Base-by-base conservation (phyloP, 2,113 vertebrate species). In the Zosterops japonicus region DNA sequence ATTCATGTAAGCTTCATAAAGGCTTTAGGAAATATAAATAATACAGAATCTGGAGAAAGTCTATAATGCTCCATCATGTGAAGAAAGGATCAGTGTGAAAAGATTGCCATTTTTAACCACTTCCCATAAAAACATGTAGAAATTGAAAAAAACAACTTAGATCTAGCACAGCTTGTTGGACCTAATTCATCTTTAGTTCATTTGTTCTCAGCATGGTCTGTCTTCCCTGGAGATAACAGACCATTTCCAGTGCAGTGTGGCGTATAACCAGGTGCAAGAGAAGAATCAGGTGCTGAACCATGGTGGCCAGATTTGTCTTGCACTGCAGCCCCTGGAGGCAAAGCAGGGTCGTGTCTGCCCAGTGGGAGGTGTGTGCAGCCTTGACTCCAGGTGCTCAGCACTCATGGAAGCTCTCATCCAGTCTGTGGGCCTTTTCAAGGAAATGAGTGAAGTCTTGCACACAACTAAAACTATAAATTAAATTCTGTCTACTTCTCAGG, bases 1-100 rank as follows among this genome's bases (percentile, higher is more conserved):
- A 90, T 69, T 81, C 84, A 77, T 89, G 44, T 64, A 92, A 93
- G 71, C 78, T 88, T 76, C 56, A 84, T 79, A 89, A 95, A 83
- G 92, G 25, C 49, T 95, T 71, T 69, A 79, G 63, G 42, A 67
- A 94, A 77, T 35, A 67, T 31, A 82, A 95, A 94, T 78, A 88
- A 82, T 14, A 71, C 7, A 49, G n/a, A 90, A 65, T 18, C 67
- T 65, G 60, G 27, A 87, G 39, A 56, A 97, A 88, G 56, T 35
- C 44, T 89, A 60, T 65, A 72, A 41, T 85, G 44, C 5, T 57
- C 14, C 53, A 57, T 82, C 72, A 55, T 1, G 0, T 35, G 55
- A 87, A 75, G 21, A 75, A 49, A 56, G 14, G 11, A 77, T 24
- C n/a, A 24, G 7, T 71, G 35, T 69, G 85, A 55, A 90, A 89